These are phyloP conservation scores for Candoia aspera DNA, from an alignment of 2,113 vertebrate genomes.

Conservation along the genomic window DNA sequence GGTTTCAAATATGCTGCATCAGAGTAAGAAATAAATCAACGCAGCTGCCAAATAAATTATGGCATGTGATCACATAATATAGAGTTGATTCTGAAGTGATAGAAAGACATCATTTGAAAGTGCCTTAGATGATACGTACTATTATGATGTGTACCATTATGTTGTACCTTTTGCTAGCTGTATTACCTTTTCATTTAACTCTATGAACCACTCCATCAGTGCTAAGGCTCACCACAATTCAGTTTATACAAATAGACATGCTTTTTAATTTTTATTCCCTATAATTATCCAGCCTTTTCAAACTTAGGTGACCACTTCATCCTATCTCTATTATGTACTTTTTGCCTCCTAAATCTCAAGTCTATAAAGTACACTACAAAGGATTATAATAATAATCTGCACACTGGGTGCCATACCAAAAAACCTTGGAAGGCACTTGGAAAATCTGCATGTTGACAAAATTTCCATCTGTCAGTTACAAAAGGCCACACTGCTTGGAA, in stretches of 20 bases:
- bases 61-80: neutral
- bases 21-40: neutral
- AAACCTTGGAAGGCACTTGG: no score
- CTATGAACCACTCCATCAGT: neutral
- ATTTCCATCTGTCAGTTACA: no score
- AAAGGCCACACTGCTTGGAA: no score
- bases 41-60: neutral
- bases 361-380: neutral
- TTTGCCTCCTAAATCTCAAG: neutral
- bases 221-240: neutral
- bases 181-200: neutral
- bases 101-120: neutral
- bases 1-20: neutral
- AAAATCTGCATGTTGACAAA: no score
- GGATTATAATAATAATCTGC: neutral
- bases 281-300: neutral
- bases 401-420: no score
- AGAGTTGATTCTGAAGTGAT: neutral
- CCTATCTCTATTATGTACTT: neutral
- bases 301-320: neutral
- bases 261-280: neutral
- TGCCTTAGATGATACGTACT: neutral
- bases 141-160: neutral
- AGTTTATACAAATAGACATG: neutral
- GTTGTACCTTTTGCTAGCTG: neutral